phyloP scores from a whole-genome alignment of 2,113 vertebrate genomes.

The Lates calcarifer region DNA sequence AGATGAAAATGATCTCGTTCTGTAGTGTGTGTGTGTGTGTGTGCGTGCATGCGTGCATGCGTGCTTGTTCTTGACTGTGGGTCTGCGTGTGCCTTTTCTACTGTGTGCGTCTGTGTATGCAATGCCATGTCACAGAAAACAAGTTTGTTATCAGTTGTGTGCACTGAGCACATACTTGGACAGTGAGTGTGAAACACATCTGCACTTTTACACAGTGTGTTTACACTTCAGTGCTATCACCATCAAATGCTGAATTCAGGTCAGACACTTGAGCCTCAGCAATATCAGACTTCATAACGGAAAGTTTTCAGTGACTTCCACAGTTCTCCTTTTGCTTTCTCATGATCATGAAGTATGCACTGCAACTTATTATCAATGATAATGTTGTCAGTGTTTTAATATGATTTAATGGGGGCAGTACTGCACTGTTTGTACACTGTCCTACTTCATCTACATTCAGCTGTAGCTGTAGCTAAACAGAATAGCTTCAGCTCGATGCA shows the following conservation, averaged over 20 bases:
- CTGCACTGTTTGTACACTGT: not conserved
- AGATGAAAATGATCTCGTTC: conserved; percentile 12
- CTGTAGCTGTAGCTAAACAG: no score
- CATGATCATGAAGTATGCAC: not conserved
- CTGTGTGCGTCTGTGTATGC: not conserved
- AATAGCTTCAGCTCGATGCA: not conserved
- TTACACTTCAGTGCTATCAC: not conserved
- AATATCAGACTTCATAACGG: not conserved
- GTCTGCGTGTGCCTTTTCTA: not conserved
- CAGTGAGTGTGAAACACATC: not conserved
- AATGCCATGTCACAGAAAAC: not conserved
- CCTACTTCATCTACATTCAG: not conserved
- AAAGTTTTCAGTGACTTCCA: not conserved
- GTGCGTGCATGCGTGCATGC: not conserved
- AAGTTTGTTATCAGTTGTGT: not conserved
- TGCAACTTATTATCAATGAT: no score
- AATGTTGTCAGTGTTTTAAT: not conserved
- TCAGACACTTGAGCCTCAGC: not conserved
- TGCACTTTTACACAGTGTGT: no score
- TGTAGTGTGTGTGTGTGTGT: not conserved
- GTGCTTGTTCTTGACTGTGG: not conserved
- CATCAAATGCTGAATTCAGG: not conserved
- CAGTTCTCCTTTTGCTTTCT: not conserved
- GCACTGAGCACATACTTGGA: no score
- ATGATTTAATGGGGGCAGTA: no score